Conservation (phyloP, 2,113 vertebrate species). For the Oncorhynchus kisutch region DNA sequence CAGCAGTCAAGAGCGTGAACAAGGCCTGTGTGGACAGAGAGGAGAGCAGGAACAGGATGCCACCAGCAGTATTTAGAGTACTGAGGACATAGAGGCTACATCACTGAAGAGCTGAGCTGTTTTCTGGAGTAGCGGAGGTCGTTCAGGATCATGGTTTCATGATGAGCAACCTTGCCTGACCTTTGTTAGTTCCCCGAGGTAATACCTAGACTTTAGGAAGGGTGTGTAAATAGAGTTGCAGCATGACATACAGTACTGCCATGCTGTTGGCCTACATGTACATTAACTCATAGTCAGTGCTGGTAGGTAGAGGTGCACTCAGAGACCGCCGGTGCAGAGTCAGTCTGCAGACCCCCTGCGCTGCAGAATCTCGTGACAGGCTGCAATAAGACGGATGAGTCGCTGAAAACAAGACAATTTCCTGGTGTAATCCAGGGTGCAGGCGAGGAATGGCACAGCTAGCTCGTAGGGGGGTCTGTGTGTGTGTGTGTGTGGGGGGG, state of each 20-base stretch:
- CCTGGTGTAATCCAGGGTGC: constrained; percentile 56
- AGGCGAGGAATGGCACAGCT: constrained; percentile 28
- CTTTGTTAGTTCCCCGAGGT: too few relatives aligned
- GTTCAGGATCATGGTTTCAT: too few relatives aligned
- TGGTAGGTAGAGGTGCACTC: background rate
- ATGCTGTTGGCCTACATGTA: too few relatives aligned
- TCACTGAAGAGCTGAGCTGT: background rate
- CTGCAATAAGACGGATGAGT: constrained; percentile 40
- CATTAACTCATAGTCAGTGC: background rate
- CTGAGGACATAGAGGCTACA: background rate
- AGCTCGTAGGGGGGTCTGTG: constrained; percentile 11
- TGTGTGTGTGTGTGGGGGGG: background rate
- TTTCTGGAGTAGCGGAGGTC: too few relatives aligned
- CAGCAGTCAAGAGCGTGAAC: too few relatives aligned
- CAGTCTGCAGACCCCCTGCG: background rate
- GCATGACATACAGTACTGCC: too few relatives aligned
- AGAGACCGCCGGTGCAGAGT: constrained; percentile 14
- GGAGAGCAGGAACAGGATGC: background rate
- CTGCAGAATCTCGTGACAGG: constrained; percentile 37
- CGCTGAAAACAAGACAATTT: constrained; percentile 62
- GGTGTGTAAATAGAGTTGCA: too few relatives aligned
- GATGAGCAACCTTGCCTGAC: too few relatives aligned
- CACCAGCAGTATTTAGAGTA: background rate
- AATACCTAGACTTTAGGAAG: too few relatives aligned
- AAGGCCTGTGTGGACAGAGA: background rate